These are phyloP conservation scores for Grammomys surdaster DNA, from an alignment of 2,113 vertebrate species.

Conservation along the genomic window DNA sequence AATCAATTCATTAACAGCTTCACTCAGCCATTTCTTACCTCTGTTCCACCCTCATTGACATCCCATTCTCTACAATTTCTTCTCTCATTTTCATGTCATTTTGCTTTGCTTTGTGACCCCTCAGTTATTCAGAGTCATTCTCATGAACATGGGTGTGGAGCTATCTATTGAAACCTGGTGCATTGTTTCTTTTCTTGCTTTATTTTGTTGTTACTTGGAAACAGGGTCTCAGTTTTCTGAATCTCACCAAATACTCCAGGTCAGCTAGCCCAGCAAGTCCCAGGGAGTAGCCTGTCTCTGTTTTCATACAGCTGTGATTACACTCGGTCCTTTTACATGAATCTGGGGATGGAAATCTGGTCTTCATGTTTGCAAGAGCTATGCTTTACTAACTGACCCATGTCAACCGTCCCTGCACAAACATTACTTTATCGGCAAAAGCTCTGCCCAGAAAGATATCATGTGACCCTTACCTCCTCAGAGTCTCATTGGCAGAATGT, in stretches of 20 bases:
- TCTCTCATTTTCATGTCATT: too few relatives aligned
- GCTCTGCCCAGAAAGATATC: not conserved
- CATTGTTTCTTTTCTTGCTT: not conserved
- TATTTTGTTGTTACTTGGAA: not conserved
- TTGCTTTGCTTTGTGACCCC: not conserved
- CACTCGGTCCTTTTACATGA: not conserved
- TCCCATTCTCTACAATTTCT: not conserved
- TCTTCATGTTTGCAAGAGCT: not conserved
- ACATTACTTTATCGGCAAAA: not conserved
- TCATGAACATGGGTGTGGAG: not conserved
- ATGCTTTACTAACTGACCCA: not conserved
- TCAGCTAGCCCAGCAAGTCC: not conserved
- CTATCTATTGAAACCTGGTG: too few relatives aligned
- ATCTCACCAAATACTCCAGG: not conserved
- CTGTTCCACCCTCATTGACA: not conserved
- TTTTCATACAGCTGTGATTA: too few relatives aligned
- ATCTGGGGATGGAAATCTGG: not conserved
- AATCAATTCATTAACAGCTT: not conserved
- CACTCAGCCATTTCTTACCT: too few relatives aligned
- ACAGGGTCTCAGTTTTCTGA: not conserved
- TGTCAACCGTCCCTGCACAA: not conserved
- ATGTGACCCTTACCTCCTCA: not conserved
- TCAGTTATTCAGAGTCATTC: not conserved
- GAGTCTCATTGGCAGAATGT: not conserved
- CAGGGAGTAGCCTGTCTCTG: not conserved